Evolutionary conservation across 2,113 vertebrate species (phyloP).

Genomic region (Alectura lathami): DNA sequence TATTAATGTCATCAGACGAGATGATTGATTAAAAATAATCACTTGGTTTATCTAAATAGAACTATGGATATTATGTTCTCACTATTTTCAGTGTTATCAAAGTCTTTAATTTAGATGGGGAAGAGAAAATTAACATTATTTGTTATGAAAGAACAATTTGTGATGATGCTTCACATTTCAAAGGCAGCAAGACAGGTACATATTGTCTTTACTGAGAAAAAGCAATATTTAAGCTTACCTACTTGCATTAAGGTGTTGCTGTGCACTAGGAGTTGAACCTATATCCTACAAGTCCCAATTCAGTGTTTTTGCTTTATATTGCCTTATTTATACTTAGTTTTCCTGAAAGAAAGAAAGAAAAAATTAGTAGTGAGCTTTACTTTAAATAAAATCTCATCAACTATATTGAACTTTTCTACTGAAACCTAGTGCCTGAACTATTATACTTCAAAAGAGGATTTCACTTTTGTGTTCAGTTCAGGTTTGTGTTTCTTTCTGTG

Average conservation of each 20-base stretch:
- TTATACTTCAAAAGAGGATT: neutral
- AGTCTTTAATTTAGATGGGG: neutral
- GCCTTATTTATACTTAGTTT: neutral
- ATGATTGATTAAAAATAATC: neutral
- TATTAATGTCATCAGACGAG: neutral
- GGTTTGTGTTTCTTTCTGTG: neutral
- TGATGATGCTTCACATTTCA: neutral
- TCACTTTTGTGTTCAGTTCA: neutral
- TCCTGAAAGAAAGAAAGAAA: neutral
- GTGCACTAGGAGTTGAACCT: neutral
- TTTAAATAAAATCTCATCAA: neutral
- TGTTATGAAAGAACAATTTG: neutral
- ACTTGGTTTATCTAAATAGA: neutral
- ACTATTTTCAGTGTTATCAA: neutral
- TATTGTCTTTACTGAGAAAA: neutral
- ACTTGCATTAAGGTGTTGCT: neutral
- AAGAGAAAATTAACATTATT: neutral
- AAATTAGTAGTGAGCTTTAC: too few species aligned
- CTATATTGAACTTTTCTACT: neutral
- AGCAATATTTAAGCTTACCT: neutral
- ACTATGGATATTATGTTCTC: neutral
- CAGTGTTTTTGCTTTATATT: neutral
- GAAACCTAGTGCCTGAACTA: neutral
- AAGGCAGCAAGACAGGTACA: neutral
- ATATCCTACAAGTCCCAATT: neutral